These are phyloP conservation scores for Acanthornis magna DNA, from an alignment of 2,797 vertebrate genomes.

Conservation along the genomic window DNA sequence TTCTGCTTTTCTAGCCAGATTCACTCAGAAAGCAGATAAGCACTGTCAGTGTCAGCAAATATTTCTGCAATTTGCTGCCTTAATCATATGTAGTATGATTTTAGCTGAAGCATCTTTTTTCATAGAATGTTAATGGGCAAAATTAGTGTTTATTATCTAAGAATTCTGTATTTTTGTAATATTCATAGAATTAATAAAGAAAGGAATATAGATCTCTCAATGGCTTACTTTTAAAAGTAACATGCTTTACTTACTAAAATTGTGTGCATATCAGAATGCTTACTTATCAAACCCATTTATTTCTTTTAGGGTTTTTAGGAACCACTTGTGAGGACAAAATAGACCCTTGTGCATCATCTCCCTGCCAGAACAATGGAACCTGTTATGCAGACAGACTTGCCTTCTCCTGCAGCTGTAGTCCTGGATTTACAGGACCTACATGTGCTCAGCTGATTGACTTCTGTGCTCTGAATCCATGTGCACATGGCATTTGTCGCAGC, in stretches of 20 bases:
- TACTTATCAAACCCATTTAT: neutral
- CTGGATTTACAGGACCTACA: slow-evolving; percentile 89
- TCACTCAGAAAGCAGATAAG: neutral
- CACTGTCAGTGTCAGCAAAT: neutral
- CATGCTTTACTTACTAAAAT: neutral
- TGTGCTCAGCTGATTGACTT: slow-evolving; percentile 95
- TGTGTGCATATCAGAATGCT: neutral
- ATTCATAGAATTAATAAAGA: neutral
- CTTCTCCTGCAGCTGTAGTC: slow-evolving; percentile 89
- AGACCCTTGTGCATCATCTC: slow-evolving; percentile 87
- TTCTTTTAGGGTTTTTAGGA: slow-evolving; percentile 85
- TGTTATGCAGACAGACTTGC: slow-evolving; percentile 84
- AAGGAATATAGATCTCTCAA: neutral
- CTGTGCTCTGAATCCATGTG: slow-evolving; percentile 94
- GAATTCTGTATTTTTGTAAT: neutral
- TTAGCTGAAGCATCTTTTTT: neutral
- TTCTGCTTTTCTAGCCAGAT: neutral
- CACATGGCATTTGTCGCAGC: slow-evolving; percentile 93
- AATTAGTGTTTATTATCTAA: neutral
- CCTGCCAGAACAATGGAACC: slow-evolving; percentile 94
- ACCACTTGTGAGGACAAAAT: slow-evolving; percentile 88
- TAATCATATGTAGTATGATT: neutral
- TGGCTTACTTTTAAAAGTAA: neutral
- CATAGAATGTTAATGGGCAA: neutral
- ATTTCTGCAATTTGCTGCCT: neutral